Conservation (phyloP, 2,113 vertebrate species). For the Protomyctophum bolini region DNA sequence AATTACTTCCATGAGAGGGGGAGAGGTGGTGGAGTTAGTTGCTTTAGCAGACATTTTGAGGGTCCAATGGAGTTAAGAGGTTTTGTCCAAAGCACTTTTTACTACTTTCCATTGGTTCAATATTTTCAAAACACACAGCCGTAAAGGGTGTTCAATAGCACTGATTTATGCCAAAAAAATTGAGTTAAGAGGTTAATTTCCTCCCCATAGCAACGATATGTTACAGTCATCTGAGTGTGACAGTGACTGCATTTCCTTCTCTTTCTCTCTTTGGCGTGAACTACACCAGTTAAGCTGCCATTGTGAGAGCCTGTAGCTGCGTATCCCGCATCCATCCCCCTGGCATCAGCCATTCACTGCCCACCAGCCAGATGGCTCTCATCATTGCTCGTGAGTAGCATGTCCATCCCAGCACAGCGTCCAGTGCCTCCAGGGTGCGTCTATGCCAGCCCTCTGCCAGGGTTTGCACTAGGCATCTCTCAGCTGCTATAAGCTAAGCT, state of each 20-base stretch:
- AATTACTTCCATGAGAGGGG: no score
- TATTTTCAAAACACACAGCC: no score
- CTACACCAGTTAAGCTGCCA: no score
- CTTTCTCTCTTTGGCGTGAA: not conserved
- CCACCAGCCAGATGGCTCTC: constrained; percentile 61
- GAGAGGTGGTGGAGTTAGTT: no score
- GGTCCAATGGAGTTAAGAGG: no score
- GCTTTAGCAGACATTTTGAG: no score
- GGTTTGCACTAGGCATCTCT: constrained; percentile 43
- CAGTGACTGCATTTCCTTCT: not conserved
- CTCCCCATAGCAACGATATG: not conserved
- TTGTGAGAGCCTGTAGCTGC: not conserved
- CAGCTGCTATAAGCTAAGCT: constrained; percentile 50
- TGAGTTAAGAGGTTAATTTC: no score
- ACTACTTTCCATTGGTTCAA: no score
- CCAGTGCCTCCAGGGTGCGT: constrained; percentile 48
- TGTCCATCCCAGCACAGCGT: constrained; percentile 40
- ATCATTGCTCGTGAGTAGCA: constrained; percentile 50
- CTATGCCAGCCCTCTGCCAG: constrained; percentile 45
- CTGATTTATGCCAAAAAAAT: no score
- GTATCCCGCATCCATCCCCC: not conserved
- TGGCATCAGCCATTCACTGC: not conserved
- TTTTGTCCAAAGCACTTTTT: no score
- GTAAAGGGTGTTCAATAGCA: no score
- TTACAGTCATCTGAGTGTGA: not conserved